Conservation (phyloP, 2,113 vertebrate species). For the Herpailurus yagouaroundi region DNA sequence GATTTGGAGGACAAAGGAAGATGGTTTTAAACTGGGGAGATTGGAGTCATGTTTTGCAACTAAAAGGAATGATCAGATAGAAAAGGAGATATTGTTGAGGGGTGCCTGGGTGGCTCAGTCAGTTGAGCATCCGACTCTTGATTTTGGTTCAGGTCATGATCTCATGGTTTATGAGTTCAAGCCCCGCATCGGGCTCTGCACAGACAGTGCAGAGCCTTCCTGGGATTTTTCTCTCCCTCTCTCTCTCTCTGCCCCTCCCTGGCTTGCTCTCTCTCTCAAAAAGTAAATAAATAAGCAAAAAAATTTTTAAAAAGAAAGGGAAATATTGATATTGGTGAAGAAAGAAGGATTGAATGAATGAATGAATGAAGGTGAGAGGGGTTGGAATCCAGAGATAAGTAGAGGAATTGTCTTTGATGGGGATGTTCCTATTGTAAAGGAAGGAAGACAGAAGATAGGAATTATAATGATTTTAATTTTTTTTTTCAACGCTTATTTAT, state of each 20-base stretch:
- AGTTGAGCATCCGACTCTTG: no score
- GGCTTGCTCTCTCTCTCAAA: no score
- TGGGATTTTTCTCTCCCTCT: no score
- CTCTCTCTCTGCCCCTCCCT: no score
- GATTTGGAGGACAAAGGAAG: neutral
- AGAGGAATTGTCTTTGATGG: neutral
- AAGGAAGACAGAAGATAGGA: neutral
- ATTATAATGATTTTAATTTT: neutral
- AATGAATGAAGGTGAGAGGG: neutral
- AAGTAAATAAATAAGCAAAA: no score
- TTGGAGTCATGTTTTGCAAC: neutral
- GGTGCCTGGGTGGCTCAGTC: no score
- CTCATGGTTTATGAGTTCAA: no score
- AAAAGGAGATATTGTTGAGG: neutral
- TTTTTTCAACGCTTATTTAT: no score
- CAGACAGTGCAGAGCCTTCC: no score
- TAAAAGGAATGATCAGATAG: neutral
- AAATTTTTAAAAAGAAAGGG: no score
- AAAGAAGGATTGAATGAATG: neutral
- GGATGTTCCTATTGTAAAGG: neutral
- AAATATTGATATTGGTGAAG: neutral
- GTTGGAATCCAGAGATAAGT: neutral
- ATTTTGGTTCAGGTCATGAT: no score
- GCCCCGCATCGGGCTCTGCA: no score
- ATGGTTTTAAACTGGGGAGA: neutral